Conservation (phyloP, 2,888 invertebrate genomes). For the Miltochrista miniata region DNA sequence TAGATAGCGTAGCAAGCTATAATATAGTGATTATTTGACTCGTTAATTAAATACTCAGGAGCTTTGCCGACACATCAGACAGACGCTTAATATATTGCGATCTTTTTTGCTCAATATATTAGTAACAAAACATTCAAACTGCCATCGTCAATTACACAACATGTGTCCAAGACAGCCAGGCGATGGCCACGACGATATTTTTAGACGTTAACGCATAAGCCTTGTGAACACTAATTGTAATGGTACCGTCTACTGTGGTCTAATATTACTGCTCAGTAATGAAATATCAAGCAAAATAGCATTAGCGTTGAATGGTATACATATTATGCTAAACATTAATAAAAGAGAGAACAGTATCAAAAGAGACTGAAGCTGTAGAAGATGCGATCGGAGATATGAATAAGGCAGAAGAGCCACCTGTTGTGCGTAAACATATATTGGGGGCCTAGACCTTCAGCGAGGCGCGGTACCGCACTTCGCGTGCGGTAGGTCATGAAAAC, state of each 20-base stretch:
- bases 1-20: too few species aligned
- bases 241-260: constrained; percentile 22
- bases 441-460: constrained; percentile 39
- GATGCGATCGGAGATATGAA: not conserved
- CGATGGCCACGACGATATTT: constrained; percentile 33
- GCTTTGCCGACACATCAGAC: too few species aligned
- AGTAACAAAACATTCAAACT: constrained; percentile 13
- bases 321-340: too few species aligned
- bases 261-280: not conserved
- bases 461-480: constrained; percentile 22
- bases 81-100: not conserved
- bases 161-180: constrained; percentile 28
- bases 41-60: too few species aligned
- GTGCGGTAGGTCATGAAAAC: constrained; percentile 45
- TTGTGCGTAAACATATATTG: constrained; percentile 26
- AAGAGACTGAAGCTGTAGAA: not conserved
- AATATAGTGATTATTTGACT: too few species aligned
- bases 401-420: constrained; percentile 25
- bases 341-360: not conserved
- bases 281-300: not conserved
- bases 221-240: constrained; percentile 28
- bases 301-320: too few species aligned
- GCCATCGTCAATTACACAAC: constrained; percentile 31
- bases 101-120: constrained; percentile 9
- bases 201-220: constrained; percentile 37